Base-by-base conservation (phyloP, 2,888 invertebrate species). In the Phoenoteleia sp. region DNA sequence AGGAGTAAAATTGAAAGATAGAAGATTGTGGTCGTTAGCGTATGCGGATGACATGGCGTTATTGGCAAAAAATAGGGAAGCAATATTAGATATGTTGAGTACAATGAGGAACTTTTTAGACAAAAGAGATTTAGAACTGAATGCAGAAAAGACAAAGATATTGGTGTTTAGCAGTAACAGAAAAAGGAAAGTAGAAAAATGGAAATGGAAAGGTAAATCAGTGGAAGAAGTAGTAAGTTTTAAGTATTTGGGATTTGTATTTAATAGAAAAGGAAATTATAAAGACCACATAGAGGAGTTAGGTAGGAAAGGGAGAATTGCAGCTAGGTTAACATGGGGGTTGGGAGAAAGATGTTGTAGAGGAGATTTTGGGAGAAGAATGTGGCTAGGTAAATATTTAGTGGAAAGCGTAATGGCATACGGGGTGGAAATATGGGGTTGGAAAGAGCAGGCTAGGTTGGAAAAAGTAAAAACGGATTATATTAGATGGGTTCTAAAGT, bases 341-440 rank as follows among this genome's bases (percentile, higher is more conserved):
- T 15, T 49, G 6, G 23, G 49, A 49, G 49, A 49, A 49, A 49
- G 11, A 23, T 7, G 1, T 3, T 49, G 49, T 49, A 49, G 21
- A 21, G 21, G 49, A 3, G 49, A 49, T 2, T 72, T n/a, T 25
- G 15, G n/a, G 21, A 54, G 64, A 33, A 25, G 7, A 23, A 71
- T n/a, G 29, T 39, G 45, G 71, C 39, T 15, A 21, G 23, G 1
- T n/a, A 15, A 29, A 15, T 27, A 25, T 54, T n/a, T 27, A 27
- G 25, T 33, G 33, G 33, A 33, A 33, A 33, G 49, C 2, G 49
- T 49, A 2, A 21, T 49, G 49, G 11, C 49, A 21, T 49, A 49
- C 11, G 23, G 49, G 13, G 49, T 49, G 3, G 49, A 81, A 58
- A 74, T 81, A 23, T 81, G 66, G 72, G 60, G 66, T 1, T 72